Percentiles rank a stretch among this genome's conserved stretches.
phyloP scores from a whole-genome alignment of 1,140 invertebrate genomes.

The Branchinecta lynchi region DNA sequence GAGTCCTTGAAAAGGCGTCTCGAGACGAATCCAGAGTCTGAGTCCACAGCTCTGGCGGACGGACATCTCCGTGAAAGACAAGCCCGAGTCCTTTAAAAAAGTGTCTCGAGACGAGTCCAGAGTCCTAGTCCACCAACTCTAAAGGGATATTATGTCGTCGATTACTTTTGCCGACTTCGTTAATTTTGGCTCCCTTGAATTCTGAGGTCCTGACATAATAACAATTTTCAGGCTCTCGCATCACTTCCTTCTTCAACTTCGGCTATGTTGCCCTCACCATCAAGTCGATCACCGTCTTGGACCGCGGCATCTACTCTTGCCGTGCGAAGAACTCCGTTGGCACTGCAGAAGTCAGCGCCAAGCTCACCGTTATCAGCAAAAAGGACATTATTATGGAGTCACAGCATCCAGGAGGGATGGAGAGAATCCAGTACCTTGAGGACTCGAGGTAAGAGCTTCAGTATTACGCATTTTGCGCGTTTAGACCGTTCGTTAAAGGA shows the following conservation, averaged over 20 bases:
- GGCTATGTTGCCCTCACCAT: slow-evolving; percentile 92
- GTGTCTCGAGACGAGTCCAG: no score
- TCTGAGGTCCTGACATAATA: no score
- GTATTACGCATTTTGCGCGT: background rate
- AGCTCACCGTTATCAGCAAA: slow-evolving; percentile 67
- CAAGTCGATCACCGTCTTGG: slow-evolving; percentile 73
- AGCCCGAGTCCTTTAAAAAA: no score
- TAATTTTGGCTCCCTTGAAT: no score
- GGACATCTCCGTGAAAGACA: no score
- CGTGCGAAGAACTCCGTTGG: slow-evolving; percentile 72
- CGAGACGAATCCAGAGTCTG: no score
- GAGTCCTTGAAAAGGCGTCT: no score
- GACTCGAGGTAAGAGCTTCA: slow-evolving; percentile 42
- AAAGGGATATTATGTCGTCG: no score
- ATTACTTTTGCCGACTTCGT: no score
- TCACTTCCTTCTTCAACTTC: slow-evolving; percentile 89
- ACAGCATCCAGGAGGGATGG: slow-evolving; percentile 66
- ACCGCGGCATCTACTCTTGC: slow-evolving; percentile 82
- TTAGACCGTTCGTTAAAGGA: no score
- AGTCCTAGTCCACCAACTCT: no score
- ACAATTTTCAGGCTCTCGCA: slow-evolving; percentile 49
- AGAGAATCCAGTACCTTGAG: slow-evolving; percentile 76
- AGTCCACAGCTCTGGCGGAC: no score
- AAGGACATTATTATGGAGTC: slow-evolving; percentile 69
- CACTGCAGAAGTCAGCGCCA: slow-evolving; percentile 70